A percentile compares a stretch with the other conserved stretches of the same genome.
Conservation (phyloP, 2,888 invertebrate species). For the Synanthedon vespiformis region DNA sequence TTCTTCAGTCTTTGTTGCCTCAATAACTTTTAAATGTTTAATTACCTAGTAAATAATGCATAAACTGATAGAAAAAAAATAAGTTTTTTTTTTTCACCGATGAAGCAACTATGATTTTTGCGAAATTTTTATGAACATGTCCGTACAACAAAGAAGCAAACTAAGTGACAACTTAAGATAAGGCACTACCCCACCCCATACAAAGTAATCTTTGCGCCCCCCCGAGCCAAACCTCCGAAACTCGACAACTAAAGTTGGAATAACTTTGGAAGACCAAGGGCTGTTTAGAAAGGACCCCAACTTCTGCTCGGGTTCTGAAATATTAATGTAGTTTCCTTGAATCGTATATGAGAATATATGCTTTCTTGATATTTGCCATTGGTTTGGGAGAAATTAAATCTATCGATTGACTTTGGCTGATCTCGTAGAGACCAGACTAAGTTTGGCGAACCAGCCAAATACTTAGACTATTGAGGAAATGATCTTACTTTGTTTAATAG, state of each 20-base stretch:
- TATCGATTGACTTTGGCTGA: too few relatives aligned
- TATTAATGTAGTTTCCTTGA: slow-evolving; percentile 68
- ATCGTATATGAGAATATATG: slow-evolving; percentile 58
- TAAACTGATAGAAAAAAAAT: too few relatives aligned
- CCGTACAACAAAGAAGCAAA: slow-evolving; percentile 12
- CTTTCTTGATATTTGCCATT: slow-evolving; percentile 35
- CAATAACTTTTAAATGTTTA: too few relatives aligned
- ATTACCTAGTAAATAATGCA: too few relatives aligned
- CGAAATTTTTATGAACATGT: background rate
- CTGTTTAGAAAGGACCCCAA: slow-evolving; percentile 69
- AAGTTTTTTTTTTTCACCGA: too few relatives aligned
- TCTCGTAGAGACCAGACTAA: too few relatives aligned
- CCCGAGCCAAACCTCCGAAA: slow-evolving; percentile 42
- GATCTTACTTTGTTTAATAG: too few relatives aligned
- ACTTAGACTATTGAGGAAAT: too few relatives aligned
- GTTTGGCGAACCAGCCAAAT: too few relatives aligned
- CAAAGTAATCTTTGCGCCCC: slow-evolving; percentile 61
- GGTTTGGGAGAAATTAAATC: background rate
- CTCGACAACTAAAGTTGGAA: slow-evolving; percentile 56
- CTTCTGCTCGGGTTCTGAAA: slow-evolving; percentile 52
- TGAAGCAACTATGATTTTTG: too few relatives aligned
- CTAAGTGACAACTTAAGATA: slow-evolving; percentile 45
- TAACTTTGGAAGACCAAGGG: slow-evolving; percentile 70
- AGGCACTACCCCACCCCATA: slow-evolving; percentile 35
- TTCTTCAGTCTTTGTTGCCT: too few relatives aligned